Evolutionary conservation across 1,140 invertebrate species (phyloP).

Genomic region (Reticulitermes speratus): DNA sequence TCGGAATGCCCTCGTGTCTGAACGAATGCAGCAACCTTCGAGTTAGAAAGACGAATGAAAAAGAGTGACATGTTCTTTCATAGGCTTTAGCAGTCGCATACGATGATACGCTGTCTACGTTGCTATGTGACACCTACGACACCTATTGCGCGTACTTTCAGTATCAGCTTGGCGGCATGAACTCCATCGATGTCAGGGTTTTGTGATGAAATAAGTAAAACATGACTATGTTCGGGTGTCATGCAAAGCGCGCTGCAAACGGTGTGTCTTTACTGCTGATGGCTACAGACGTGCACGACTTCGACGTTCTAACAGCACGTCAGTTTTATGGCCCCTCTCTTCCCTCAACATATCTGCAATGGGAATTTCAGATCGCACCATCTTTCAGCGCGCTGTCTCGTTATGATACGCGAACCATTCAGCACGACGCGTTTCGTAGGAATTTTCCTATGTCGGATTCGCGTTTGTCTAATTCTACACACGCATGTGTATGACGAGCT

Average conservation of each 20-base stretch:
- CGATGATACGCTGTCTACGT: too few relatives aligned
- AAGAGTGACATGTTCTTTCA: too few relatives aligned
- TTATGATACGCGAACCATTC: background rate
- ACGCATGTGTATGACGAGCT: too few relatives aligned
- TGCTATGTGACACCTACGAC: too few relatives aligned
- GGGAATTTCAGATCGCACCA: background rate
- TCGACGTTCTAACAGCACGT: background rate
- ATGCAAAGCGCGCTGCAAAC: background rate
- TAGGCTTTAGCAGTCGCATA: too few relatives aligned
- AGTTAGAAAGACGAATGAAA: too few relatives aligned
- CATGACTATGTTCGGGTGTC: background rate
- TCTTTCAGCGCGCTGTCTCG: background rate
- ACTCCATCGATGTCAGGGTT: background rate
- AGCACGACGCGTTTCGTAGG: background rate
- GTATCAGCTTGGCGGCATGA: too few relatives aligned
- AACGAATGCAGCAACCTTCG: too few relatives aligned
- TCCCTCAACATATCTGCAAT: too few relatives aligned
- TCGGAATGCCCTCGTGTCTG: too few relatives aligned
- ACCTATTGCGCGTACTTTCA: too few relatives aligned
- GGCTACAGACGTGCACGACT: background rate
- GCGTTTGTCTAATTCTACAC: background rate
- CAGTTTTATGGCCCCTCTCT: background rate
- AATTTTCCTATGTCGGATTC: background rate
- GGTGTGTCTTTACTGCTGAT: background rate
- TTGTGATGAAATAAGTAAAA: conserved; percentile 1